Evolutionary conservation across 2,797 vertebrate genomes (phyloP).

Genomic region (Cossypha polioptera): DNA sequence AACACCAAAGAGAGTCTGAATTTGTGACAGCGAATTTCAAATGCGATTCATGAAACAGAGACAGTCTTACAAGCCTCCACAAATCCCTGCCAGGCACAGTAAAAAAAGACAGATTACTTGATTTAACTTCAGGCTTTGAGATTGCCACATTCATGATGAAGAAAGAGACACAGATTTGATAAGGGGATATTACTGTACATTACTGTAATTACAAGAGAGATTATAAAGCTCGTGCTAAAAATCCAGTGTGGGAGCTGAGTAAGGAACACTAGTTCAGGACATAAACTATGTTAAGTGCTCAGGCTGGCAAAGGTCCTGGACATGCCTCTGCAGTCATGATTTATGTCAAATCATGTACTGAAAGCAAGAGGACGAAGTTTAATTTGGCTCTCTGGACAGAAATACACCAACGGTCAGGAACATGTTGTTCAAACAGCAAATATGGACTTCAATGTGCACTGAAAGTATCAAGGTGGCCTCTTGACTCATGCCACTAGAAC

Average conservation of each 20-base stretch:
- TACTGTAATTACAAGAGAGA: background rate
- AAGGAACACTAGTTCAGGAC: background rate
- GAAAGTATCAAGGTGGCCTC: background rate
- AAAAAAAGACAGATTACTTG: background rate
- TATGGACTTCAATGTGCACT: background rate
- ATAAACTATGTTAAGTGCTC: background rate
- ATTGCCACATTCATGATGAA: background rate
- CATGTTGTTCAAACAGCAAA: slow-evolving; percentile 8
- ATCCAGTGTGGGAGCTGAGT: background rate
- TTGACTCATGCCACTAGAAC: background rate
- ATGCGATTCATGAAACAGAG: background rate
- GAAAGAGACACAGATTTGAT: background rate
- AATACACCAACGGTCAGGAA: background rate
- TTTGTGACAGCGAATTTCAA: background rate
- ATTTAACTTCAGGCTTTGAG: background rate
- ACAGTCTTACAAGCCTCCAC: background rate
- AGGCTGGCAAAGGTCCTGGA: slow-evolving; percentile 22
- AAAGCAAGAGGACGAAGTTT: slow-evolving; percentile 8
- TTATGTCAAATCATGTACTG: background rate
- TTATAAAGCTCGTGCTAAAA: background rate
- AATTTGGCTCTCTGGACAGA: slow-evolving; percentile 3
- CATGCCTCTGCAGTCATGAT: background rate
- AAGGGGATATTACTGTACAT: background rate
- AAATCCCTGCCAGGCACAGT: background rate
- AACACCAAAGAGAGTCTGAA: background rate